phyloP scores from a whole-genome alignment of 2,888 invertebrate genomes.

The Diadromus collaris region DNA sequence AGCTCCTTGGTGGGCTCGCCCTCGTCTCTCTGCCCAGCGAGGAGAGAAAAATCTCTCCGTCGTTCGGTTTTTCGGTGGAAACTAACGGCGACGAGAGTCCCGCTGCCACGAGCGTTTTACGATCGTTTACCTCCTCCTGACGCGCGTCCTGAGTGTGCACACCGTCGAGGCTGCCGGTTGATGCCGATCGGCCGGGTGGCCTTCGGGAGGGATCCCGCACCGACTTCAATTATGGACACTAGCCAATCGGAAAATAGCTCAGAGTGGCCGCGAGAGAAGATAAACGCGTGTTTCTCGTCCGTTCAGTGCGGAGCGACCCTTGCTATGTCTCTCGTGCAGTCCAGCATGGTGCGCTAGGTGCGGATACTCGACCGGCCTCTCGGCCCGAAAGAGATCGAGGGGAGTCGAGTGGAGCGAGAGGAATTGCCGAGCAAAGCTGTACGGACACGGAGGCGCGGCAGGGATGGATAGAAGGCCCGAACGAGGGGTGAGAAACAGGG shows the following conservation, averaged over 20 bases:
- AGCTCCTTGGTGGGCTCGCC: constrained; percentile 5
- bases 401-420: constrained; percentile 42
- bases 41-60: background rate
- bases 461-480: background rate
- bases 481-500: constrained; percentile 8
- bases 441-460: constrained; percentile 3
- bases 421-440: constrained; percentile 34
- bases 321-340: constrained; percentile 9
- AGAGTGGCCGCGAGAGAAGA: constrained; percentile 31
- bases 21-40: background rate
- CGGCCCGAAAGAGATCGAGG: constrained; percentile 46
- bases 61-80: constrained; percentile 3
- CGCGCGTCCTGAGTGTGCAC: constrained; percentile 4
- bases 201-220: constrained; percentile 48
- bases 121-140: constrained; percentile 66
- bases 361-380: constrained; percentile 33
- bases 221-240: constrained; percentile 73
- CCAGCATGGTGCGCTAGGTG: constrained; percentile 15
- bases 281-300: constrained; percentile 51
- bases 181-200: constrained; percentile 30
- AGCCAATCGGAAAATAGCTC: constrained; percentile 75
- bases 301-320: constrained; percentile 21
- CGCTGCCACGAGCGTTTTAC: constrained; percentile 59
- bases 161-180: background rate
- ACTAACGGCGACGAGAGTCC: constrained; percentile 44